phyloP scores from a whole-genome alignment of 2,797 vertebrate species.

The Squalus acanthias region DNA sequence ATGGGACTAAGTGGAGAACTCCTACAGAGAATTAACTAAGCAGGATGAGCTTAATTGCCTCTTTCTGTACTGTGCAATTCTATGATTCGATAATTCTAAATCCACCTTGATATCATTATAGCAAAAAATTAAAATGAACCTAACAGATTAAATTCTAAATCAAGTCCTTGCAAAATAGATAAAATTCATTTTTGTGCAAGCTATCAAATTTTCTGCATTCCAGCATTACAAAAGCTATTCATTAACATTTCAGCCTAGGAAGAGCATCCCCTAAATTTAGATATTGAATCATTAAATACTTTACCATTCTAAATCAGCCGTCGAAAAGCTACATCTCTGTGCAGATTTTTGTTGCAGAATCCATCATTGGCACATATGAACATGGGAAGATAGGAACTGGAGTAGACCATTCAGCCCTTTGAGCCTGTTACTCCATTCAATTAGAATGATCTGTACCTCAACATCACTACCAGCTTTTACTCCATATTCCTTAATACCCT shows the following conservation, averaged over 20 bases:
- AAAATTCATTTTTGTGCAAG: constrained; percentile 44
- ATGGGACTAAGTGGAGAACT: neutral
- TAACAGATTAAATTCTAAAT: constrained; percentile 44
- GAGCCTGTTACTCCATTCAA: neutral
- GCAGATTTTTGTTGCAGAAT: neutral
- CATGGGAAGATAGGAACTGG: neutral
- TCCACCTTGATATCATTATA: constrained; percentile 41
- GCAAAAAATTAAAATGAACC: constrained; percentile 41
- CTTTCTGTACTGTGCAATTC: neutral
- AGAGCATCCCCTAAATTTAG: neutral
- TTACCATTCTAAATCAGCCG: neutral
- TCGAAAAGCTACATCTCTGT: neutral
- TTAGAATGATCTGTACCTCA: neutral
- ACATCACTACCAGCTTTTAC: neutral
- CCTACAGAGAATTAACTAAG: neutral
- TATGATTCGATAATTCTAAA: constrained; percentile 10
- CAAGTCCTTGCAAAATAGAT: constrained; percentile 41
- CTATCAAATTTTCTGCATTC: constrained; percentile 24
- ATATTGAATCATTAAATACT: neutral
- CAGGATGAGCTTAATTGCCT: neutral
- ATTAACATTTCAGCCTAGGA: neutral
- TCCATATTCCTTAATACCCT: neutral
- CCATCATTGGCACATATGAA: neutral
- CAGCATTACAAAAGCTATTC: neutral
- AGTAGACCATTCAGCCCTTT: neutral